Evolutionary conservation across 2,797 vertebrate species (phyloP).

Genomic region (Apodemus agrarius): DNA sequence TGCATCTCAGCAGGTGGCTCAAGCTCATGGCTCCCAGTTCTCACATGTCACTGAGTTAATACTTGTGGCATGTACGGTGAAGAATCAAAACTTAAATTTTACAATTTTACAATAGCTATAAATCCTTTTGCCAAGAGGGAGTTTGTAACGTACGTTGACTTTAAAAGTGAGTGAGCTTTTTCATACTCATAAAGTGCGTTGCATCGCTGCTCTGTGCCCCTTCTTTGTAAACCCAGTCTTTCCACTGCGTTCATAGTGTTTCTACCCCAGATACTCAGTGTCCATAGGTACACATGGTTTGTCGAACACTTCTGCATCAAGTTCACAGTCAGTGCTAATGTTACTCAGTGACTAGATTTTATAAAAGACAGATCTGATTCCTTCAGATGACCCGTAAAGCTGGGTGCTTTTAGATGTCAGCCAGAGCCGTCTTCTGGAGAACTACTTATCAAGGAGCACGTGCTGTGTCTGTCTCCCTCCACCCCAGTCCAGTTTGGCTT

Average conservation of each 20-base stretch:
- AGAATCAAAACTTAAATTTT: conserved; percentile 73
- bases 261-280: not conserved
- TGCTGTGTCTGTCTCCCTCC: not conserved
- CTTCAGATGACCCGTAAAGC: not conserved
- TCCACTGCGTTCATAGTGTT: conserved; percentile 12
- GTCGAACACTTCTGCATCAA: not conserved
- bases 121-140: conserved; percentile 62
- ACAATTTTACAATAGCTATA: conserved; percentile 59
- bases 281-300: not conserved
- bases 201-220: not conserved
- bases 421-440: not conserved
- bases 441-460: conserved; percentile 15
- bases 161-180: conserved; percentile 69
- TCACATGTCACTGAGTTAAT: conserved; percentile 76
- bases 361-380: conserved; percentile 25
- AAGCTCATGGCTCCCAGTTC: conserved; percentile 75
- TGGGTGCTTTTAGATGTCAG: not conserved
- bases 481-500: not conserved
- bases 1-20: conserved; percentile 79
- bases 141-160: conserved; percentile 70
- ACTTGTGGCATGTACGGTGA: conserved; percentile 60
- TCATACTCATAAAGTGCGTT: conserved; percentile 34
- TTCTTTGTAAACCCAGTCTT: conserved; percentile 47
- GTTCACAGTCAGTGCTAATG: not conserved
- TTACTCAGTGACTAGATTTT: conserved; percentile 3